Conservation (phyloP, 2,888 invertebrate species). For the Amphipoea oculea region DNA sequence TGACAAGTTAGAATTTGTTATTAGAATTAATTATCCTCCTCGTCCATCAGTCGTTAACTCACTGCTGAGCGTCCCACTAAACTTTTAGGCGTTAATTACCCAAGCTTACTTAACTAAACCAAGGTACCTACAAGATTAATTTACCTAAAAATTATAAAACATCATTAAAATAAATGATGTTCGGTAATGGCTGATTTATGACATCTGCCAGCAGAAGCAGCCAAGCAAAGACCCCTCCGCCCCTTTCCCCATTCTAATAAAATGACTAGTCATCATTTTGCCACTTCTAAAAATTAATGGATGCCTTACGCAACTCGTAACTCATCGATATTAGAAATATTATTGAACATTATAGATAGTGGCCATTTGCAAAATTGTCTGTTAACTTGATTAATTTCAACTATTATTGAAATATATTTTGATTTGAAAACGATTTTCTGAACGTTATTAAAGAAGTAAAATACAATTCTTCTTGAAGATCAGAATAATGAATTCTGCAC, state of each 20-base stretch:
- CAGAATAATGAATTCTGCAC: neutral
- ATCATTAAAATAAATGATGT: constrained; percentile 44
- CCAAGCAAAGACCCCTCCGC: constrained; percentile 17
- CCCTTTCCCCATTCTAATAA: constrained; percentile 43
- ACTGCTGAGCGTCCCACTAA: neutral
- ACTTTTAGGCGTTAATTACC: constrained; percentile 1
- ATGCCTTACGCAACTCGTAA: constrained; percentile 50
- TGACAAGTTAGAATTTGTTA: neutral
- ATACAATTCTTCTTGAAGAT: neutral
- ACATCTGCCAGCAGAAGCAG: constrained; percentile 28
- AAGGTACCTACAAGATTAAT: constrained; percentile 10
- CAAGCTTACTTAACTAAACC: neutral
- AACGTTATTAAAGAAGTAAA: constrained; percentile 9
- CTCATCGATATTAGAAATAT: constrained; percentile 59
- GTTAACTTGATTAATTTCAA: constrained; percentile 50
- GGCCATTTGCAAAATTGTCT: constrained; percentile 43
- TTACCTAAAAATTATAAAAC: constrained; percentile 24
- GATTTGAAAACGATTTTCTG: constrained; percentile 28
- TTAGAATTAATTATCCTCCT: neutral
- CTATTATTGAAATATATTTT: constrained; percentile 40
- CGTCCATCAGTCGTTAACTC: neutral
- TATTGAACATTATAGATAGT: constrained; percentile 58
- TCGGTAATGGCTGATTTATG: constrained; percentile 53
- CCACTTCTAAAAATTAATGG: constrained; percentile 62
- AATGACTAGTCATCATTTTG: constrained; percentile 59